Evolutionary conservation across 2,888 invertebrate genomes (phyloP).

Genomic region (Drosophila rubida): DNA sequence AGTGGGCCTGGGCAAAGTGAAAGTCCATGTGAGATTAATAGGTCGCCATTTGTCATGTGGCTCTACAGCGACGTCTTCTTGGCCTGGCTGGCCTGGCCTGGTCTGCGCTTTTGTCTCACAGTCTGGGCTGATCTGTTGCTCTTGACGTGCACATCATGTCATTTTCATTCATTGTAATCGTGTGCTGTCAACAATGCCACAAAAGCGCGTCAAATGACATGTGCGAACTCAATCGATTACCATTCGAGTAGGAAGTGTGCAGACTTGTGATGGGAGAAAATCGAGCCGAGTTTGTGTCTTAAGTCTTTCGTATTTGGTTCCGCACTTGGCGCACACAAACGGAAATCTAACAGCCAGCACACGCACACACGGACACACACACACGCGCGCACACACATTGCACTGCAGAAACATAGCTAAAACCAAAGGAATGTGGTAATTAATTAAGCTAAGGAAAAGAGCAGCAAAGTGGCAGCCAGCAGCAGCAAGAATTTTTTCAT

Average conservation of each 20-base stretch:
- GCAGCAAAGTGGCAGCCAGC: conserved; percentile 50
- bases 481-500: conserved; percentile 75
- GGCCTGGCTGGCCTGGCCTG: conserved; percentile 7
- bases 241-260: conserved; percentile 70
- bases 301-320: conserved; percentile 68
- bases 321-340: conserved; percentile 47
- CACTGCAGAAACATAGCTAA: conserved; percentile 20
- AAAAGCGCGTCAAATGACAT: conserved; percentile 73
- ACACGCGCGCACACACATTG: conserved; percentile 4
- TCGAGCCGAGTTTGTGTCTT: conserved; percentile 56
- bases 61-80: conserved; percentile 44
- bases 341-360: conserved; percentile 48
- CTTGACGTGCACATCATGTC: conserved; percentile 69
- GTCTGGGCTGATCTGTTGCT: conserved; percentile 25
- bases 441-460: conserved; percentile 65
- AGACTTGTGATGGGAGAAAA: conserved; percentile 50
- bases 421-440: conserved; percentile 68
- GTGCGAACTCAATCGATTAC: conserved; percentile 77
- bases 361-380: conserved; percentile 8
- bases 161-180: conserved; percentile 68
- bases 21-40: conserved; percentile 76
- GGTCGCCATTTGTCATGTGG: conserved; percentile 73
- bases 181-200: conserved; percentile 74
- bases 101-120: neutral
- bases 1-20: conserved; percentile 52